These are phyloP conservation scores for Neomorphus geoffroyi DNA, from an alignment of 2,797 vertebrate species.

Conservation along the genomic window DNA sequence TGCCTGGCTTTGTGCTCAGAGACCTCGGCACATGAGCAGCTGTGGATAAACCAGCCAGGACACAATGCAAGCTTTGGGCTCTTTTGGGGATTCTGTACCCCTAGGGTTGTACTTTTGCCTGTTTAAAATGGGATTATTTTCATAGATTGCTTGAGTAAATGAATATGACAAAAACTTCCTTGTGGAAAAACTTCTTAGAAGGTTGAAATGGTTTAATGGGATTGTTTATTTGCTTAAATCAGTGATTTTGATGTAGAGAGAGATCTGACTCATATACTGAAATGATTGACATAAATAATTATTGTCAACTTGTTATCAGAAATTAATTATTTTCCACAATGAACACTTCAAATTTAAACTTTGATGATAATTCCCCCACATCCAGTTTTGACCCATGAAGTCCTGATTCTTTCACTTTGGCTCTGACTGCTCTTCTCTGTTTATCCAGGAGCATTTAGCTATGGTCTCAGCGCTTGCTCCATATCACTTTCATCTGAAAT, in stretches of 20 bases:
- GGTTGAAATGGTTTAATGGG: neutral
- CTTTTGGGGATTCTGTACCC: no score
- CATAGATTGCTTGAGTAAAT: neutral
- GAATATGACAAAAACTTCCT: neutral
- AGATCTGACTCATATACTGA: neutral
- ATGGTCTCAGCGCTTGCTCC: neutral
- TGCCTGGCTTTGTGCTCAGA: neutral
- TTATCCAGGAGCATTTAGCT: neutral
- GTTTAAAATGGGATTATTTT: neutral
- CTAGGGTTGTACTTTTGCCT: neutral
- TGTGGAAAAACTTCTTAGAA: neutral
- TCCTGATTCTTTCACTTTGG: neutral
- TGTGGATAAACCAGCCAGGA: accelerated
- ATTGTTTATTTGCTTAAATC: neutral
- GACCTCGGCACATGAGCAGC: accelerated
- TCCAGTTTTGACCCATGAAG: neutral
- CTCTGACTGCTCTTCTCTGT: neutral
- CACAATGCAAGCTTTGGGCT: neutral
- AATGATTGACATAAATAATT: neutral
- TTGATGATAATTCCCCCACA: accelerated
- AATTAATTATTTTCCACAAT: neutral
- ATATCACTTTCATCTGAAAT: neutral
- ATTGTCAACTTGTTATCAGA: neutral
- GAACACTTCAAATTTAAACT: neutral
- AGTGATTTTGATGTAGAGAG: neutral